A percentile compares a stretch with the other conserved stretches of the same genome.
Conservation (phyloP, 2,888 invertebrate species). For the Cancer borealis region DNA sequence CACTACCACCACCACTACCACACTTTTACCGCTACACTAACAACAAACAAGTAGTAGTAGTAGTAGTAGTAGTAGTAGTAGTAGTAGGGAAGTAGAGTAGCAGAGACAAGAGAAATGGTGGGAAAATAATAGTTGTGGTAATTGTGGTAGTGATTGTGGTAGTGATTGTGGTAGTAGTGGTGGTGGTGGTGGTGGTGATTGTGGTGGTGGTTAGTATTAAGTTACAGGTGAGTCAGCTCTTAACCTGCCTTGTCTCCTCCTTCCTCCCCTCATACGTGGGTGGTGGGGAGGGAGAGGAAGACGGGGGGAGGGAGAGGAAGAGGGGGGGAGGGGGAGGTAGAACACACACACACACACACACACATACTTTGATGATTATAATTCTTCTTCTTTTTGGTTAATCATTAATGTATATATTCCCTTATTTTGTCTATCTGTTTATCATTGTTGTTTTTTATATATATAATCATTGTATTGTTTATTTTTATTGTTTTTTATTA, state of each 20-base stretch:
- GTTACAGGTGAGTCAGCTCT: neutral
- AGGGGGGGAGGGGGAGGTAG: neutral
- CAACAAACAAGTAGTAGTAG: neutral
- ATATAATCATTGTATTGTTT: neutral
- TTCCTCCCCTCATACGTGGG: neutral
- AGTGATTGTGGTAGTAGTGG: too few relatives aligned
- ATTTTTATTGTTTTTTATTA: neutral
- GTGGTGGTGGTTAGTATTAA: neutral
- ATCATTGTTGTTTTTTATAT: neutral
- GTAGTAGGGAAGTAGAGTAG: neutral
- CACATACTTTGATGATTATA: too few relatives aligned
- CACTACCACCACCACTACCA: too few relatives aligned
- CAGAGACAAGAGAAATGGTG: neutral
- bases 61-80: neutral
- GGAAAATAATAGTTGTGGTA: too few relatives aligned
- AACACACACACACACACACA: neutral
- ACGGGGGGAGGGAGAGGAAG: neutral
- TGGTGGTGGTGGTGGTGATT: too few relatives aligned
- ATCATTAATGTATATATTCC: neutral
- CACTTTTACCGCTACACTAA: neutral
- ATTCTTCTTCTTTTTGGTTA: neutral
- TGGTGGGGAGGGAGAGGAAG: neutral
- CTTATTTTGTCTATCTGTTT: neutral
- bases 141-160: too few relatives aligned
- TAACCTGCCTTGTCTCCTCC: neutral